These are phyloP conservation scores for Callopanchax toddi DNA, from an alignment of 2,113 vertebrate genomes.

Conservation along the genomic window DNA sequence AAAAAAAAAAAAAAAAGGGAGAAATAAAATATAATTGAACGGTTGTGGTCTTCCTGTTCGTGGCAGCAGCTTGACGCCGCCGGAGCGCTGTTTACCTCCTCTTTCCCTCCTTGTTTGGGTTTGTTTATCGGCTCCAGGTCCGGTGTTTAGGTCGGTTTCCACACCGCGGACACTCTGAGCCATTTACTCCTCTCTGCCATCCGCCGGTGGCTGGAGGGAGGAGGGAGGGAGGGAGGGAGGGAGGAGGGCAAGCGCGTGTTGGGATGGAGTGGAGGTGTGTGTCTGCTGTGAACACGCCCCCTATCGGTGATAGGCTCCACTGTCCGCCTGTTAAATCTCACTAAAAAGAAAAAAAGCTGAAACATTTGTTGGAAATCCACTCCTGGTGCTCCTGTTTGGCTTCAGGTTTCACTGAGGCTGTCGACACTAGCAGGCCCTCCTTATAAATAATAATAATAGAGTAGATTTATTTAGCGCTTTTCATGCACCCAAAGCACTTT, in stretches of 20 bases:
- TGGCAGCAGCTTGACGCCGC: constrained; percentile 18
- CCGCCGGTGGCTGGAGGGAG: constrained; percentile 37
- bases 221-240: neutral
- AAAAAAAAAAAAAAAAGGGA: neutral
- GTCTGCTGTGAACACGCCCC: constrained; percentile 38
- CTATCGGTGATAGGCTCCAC: constrained; percentile 33
- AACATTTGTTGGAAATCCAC: neutral
- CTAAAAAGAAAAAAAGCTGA: constrained; percentile 1
- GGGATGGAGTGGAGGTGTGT: too few relatives aligned
- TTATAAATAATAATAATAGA: too few relatives aligned
- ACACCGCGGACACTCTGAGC: constrained; percentile 53
- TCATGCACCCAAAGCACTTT: too few relatives aligned
- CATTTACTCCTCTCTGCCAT: constrained; percentile 65
- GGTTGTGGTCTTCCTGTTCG: constrained; percentile 16
- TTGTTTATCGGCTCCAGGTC: constrained; percentile 57
- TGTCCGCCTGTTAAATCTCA: constrained; percentile 38
- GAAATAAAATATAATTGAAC: too few relatives aligned
- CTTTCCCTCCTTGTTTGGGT: constrained; percentile 20
- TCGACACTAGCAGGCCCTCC: too few relatives aligned
- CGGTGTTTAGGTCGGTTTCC: constrained; percentile 63
- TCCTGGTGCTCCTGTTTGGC: constrained; percentile 47
- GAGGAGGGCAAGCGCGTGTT: neutral
- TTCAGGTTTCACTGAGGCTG: too few relatives aligned
- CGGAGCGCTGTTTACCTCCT: constrained; percentile 41
- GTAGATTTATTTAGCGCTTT: too few relatives aligned